phyloP scores from a whole-genome alignment of 1,140 invertebrate species.

The Drosophila santomea region DNA sequence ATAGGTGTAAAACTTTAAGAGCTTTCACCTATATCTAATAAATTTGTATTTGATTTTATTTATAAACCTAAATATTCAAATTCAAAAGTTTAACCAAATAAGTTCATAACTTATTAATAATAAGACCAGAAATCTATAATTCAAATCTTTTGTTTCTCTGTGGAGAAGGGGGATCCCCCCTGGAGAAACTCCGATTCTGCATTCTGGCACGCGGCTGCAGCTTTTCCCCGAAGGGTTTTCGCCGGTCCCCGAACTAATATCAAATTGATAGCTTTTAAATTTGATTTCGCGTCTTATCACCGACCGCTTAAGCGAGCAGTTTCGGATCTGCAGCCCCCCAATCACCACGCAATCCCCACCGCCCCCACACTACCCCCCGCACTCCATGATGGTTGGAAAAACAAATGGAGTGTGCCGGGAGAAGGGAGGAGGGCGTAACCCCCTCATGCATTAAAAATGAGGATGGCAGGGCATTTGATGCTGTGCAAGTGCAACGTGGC shows the following conservation, averaged over 20 bases:
- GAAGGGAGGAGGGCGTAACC: not conserved
- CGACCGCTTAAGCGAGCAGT: slow-evolving; percentile 64
- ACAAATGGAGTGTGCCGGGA: slow-evolving; percentile 55
- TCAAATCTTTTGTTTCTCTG: slow-evolving; percentile 7
- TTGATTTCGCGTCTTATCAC: slow-evolving; percentile 82
- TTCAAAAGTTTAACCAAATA: no score
- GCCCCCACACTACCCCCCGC: not conserved
- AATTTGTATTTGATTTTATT: no score
- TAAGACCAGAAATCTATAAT: not conserved
- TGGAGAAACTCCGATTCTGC: slow-evolving; percentile 36
- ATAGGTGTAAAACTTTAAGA: no score
- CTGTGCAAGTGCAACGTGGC: slow-evolving; percentile 53
- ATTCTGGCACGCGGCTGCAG: slow-evolving; percentile 62
- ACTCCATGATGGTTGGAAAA: not conserved
- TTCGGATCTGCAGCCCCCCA: slow-evolving; percentile 18
- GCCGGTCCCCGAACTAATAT: slow-evolving; percentile 75
- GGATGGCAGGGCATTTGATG: slow-evolving; percentile 64
- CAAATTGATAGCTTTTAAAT: slow-evolving; percentile 84
- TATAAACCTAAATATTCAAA: no score
- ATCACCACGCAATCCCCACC: not conserved
- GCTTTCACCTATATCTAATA: no score
- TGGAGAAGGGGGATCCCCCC: not conserved
- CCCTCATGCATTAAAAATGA: slow-evolving; percentile 70
- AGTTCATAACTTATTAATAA: no score
- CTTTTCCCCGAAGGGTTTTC: slow-evolving; percentile 45